Conservation (phyloP, 2,113 vertebrate species). For the Phalacrocorax brasilianus region DNA sequence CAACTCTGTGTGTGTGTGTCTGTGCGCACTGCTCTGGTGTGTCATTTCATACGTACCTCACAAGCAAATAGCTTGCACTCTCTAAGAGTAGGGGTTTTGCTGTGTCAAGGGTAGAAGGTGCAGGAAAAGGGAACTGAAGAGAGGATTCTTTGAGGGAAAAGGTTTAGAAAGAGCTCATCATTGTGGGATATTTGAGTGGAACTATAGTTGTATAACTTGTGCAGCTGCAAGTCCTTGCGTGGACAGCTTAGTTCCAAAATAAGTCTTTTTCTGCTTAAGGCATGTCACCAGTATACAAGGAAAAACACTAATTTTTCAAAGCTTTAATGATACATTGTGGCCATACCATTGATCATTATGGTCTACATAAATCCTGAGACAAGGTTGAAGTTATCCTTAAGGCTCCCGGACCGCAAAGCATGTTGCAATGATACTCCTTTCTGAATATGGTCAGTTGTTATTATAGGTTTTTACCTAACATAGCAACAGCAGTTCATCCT, state of each 20-base stretch:
- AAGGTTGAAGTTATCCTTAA: not conserved
- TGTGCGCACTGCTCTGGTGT: not conserved
- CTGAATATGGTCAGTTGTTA: not conserved
- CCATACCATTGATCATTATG: not conserved
- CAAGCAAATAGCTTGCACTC: not conserved
- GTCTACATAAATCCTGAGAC: not conserved
- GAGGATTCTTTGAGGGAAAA: not conserved
- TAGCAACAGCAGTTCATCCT: not conserved
- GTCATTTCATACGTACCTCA: accelerated
- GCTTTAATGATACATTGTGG: not conserved
- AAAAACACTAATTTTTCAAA: not conserved
- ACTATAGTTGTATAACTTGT: not conserved
- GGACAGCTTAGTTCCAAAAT: not conserved
- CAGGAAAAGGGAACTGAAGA: not conserved
- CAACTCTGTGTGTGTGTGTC: too few relatives aligned
- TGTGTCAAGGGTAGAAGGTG: not conserved
- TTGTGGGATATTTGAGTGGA: not conserved
- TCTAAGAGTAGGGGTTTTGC: not conserved
- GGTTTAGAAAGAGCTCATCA: not conserved
- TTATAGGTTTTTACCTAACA: not conserved
- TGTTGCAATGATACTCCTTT: not conserved
- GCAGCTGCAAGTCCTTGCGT: not conserved
- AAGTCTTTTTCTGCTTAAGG: not conserved
- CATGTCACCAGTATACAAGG: not conserved
- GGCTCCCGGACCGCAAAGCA: not conserved